Evolutionary conservation across 1,140 invertebrate genomes (phyloP), one percentile per base, ranked within the genome.

Genomic region (Leptinotarsa undecemlineata): DNA sequence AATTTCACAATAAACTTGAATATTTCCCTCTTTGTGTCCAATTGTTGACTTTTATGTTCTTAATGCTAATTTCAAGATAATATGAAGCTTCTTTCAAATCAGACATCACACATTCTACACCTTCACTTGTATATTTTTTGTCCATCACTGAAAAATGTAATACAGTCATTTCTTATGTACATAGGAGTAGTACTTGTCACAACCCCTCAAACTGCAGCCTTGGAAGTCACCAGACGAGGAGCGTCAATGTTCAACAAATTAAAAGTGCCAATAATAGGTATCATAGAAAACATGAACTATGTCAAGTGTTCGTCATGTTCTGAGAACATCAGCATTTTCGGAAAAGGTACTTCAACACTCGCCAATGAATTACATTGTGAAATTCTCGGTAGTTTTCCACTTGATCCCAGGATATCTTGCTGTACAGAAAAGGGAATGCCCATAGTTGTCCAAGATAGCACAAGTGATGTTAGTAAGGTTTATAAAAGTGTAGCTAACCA

Each of bases 211-310:
- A 90, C 89, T 70, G 91, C 94, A 6, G 92, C 95, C 0, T 79
- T 96, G 5, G 90, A 95, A 81, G 95, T 97, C 48, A 92, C 94
- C 0, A 88, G 90, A 75, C 89, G 94, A 82, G 94, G 94, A 48
- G 90, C 91, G 3, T 89, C 90, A 76, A 95, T 96, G 93, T 94
- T 94, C 80, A 87, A 91, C 78, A 95, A 93, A 83, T 84, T 96
- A 4, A 87, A 92, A 70, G 89, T 96, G 68, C 94, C 94, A 2
- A 88, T 96, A 60, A 87, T 94, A 68, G 95, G 95, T 17, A 85
- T 96, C 72, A 91, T 96, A 2, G 91, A 96, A 81, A 97, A 97
- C 84, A 97, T 97, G 95, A 91, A 89, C 1, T 88, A 88, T 74
- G 87, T 92, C 4, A 87, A 88, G 62, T 96, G 95, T 85, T 86